These are phyloP conservation scores for Zaprionus nigranus DNA, from an alignment of 1,140 invertebrate species.

Conservation along the genomic window DNA sequence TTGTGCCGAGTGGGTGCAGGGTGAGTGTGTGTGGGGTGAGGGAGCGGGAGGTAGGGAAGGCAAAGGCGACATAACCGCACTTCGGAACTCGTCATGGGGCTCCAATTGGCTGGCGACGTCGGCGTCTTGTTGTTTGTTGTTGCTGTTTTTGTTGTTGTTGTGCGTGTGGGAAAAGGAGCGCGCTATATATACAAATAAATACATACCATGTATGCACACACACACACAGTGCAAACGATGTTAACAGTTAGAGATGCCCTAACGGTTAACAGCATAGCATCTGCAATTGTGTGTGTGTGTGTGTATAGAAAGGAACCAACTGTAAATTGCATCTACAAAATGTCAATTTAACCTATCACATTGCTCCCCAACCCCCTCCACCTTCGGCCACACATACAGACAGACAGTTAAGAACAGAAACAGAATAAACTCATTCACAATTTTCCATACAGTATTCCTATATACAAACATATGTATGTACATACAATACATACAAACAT, in stretches of 20 bases:
- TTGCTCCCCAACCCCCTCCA: too few relatives aligned
- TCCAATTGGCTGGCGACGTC: slow-evolving; percentile 51
- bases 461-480: not conserved
- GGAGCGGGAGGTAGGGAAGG: slow-evolving; percentile 7
- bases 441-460: not conserved
- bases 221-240: not conserved
- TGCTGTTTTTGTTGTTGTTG: slow-evolving; percentile 17
- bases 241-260: not conserved
- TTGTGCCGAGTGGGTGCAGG: slow-evolving; percentile 3
- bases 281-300: not conserved
- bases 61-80: slow-evolving; percentile 52
- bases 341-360: not conserved
- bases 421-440: not conserved
- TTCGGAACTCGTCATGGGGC: slow-evolving; percentile 40
- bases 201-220: not conserved
- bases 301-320: not conserved
- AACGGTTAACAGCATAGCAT: too few relatives aligned
- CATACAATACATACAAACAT: not conserved
- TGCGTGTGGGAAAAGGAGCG: slow-evolving; percentile 64
- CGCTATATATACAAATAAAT: slow-evolving; percentile 3
- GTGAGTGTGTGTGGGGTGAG: not conserved
- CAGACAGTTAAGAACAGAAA: not conserved
- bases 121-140: slow-evolving; percentile 37
- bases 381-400: not conserved
- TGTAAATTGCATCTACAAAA: not conserved